These are phyloP conservation scores for Agrochola circellaris DNA, from an alignment of 2,888 invertebrate species.

Conservation along the genomic window DNA sequence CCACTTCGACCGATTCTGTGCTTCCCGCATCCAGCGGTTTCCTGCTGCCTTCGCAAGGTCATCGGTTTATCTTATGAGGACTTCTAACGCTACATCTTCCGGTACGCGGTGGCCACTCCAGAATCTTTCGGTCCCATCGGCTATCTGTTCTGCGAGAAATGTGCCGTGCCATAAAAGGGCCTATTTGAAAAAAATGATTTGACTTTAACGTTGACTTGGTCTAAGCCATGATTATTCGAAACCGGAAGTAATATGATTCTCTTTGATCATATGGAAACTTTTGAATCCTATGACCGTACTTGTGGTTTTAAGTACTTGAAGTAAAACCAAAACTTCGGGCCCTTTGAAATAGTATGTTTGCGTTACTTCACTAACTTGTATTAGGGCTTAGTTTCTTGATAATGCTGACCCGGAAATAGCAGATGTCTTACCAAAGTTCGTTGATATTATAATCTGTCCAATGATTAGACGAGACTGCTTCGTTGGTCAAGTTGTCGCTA, in stretches of 20 bases:
- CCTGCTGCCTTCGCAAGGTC: too few species aligned
- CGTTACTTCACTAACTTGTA: conserved; percentile 48
- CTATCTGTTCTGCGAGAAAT: too few species aligned
- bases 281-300: conserved; percentile 41
- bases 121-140: too few species aligned
- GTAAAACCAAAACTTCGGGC: conserved; percentile 58
- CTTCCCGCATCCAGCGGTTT: too few species aligned
- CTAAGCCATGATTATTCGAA: conserved; percentile 11
- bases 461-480: conserved; percentile 14
- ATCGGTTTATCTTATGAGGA: too few species aligned
- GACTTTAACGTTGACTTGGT: too few species aligned
- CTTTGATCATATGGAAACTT: conserved; percentile 53
- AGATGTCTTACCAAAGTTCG: conserved; percentile 50
- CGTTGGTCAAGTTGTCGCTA: neutral
- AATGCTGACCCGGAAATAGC: conserved; percentile 54
- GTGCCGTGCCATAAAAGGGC: too few species aligned
- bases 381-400: conserved; percentile 55
- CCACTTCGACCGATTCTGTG: too few species aligned
- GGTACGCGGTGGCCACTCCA: too few species aligned
- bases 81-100: too few species aligned
- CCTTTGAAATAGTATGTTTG: conserved; percentile 55
- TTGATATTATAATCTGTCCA: conserved; percentile 41
- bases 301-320: conserved; percentile 61
- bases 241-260: conserved; percentile 39
- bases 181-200: too few species aligned